phyloP scores from a whole-genome alignment of 2,113 vertebrate species.

The Agapornis roseicollis region DNA sequence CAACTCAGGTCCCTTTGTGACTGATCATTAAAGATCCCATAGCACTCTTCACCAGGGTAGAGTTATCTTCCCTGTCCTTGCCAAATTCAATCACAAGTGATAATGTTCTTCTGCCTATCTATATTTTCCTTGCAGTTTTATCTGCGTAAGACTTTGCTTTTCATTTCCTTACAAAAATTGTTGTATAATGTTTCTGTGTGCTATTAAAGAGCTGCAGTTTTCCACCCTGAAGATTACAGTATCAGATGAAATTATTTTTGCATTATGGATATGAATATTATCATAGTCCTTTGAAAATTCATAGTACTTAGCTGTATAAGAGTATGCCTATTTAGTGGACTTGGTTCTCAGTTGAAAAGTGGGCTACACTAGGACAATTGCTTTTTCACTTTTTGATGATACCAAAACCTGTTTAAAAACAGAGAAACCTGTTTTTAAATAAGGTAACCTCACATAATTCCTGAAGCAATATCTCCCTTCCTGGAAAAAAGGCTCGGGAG shows the following conservation, averaged over 20 bases:
- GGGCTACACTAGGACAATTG: not conserved
- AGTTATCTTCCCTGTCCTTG: not conserved
- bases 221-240: not conserved
- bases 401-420: too few relatives aligned
- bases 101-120: slow-evolving; percentile 38
- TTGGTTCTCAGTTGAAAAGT: not conserved
- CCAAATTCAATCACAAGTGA: slow-evolving; percentile 14
- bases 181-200: not conserved
- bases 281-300: not conserved
- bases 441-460: not conserved
- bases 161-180: slow-evolving; percentile 8
- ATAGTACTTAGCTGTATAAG: not conserved
- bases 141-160: slow-evolving; percentile 24
- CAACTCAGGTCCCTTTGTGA: not conserved
- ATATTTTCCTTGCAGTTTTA: slow-evolving; percentile 19
- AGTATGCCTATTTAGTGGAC: not conserved
- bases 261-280: not conserved
- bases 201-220: not conserved
- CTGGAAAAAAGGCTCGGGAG: not conserved
- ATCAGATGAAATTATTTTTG: slow-evolving; percentile 2
- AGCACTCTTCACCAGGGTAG: not conserved
- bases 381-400: not conserved
- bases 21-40: not conserved
- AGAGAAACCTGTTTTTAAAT: not conserved
- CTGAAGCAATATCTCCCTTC: not conserved